Evolutionary conservation across 92 coral and sea anemone species (phyloP).

Genomic region (Phymanthus crucifer): DNA sequence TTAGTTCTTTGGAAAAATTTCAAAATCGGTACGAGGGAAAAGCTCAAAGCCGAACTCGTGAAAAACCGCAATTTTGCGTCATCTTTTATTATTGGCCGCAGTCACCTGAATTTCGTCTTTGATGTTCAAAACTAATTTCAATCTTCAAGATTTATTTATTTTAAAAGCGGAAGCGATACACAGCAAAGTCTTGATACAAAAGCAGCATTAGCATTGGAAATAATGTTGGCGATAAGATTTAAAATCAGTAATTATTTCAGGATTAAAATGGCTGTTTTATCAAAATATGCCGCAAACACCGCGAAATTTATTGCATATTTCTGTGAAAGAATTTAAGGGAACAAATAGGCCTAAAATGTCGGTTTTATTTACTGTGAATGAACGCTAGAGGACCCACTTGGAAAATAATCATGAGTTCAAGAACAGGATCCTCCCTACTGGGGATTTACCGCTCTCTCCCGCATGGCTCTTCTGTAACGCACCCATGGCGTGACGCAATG

Average conservation of each 20-base stretch:
- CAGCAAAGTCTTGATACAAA: not conserved
- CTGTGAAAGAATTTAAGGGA: not conserved
- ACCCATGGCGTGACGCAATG: not conserved
- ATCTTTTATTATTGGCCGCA: not conserved
- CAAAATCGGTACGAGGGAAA: not conserved
- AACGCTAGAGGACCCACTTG: not conserved
- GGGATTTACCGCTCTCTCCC: constrained; percentile 3
- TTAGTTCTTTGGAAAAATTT: no score
- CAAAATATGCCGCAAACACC: not conserved
- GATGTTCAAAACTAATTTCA: not conserved
- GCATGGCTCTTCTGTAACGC: not conserved
- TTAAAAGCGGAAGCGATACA: not conserved
- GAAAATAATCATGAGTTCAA: not conserved
- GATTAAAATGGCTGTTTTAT: not conserved
- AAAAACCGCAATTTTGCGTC: not conserved
- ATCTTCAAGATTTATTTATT: not conserved
- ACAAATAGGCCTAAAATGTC: no score
- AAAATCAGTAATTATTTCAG: not conserved
- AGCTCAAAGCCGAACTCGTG: not conserved
- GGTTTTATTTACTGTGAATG: not conserved
- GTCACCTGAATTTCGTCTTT: not conserved
- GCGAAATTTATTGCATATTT: not conserved
- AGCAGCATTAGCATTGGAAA: not conserved
- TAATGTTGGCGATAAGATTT: not conserved
- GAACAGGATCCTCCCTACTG: not conserved